Conservation (phyloP, 2,113 vertebrate genomes). For the Psophia crepitans region DNA sequence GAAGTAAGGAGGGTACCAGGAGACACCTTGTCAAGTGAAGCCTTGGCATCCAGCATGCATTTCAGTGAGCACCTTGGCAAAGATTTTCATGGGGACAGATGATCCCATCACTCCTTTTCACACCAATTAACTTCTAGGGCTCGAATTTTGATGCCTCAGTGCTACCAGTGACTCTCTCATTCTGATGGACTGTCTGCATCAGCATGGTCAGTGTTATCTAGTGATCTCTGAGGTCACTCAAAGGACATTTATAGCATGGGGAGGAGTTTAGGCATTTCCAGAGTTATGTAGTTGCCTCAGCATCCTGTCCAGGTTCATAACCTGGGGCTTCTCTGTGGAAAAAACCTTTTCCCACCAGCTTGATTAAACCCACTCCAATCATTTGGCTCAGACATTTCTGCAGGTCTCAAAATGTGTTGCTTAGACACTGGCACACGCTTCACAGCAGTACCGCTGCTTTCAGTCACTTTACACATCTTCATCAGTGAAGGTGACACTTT, state of each 20-base stretch:
- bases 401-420: conserved; percentile 4
- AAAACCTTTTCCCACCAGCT: neutral
- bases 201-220: neutral
- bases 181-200: neutral
- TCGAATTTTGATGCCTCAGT: conserved; percentile 41
- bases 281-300: neutral
- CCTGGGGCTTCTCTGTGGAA: neutral
- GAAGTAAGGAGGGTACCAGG: neutral
- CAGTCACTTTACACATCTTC: neutral
- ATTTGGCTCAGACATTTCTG: neutral
- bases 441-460: neutral
- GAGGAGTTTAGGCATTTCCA: neutral
- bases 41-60: neutral
- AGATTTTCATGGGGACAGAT: neutral
- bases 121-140: neutral
- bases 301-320: neutral
- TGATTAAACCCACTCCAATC: neutral
- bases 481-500: conserved; percentile 6
- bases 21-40: neutral
- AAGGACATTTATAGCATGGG: neutral
- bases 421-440: neutral
- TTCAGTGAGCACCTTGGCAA: neutral
- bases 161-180: neutral
- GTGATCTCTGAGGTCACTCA: conserved; percentile 26
- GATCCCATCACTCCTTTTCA: neutral